Conservation (phyloP, 2,797 vertebrate genomes). For the Spatula clypeata region DNA sequence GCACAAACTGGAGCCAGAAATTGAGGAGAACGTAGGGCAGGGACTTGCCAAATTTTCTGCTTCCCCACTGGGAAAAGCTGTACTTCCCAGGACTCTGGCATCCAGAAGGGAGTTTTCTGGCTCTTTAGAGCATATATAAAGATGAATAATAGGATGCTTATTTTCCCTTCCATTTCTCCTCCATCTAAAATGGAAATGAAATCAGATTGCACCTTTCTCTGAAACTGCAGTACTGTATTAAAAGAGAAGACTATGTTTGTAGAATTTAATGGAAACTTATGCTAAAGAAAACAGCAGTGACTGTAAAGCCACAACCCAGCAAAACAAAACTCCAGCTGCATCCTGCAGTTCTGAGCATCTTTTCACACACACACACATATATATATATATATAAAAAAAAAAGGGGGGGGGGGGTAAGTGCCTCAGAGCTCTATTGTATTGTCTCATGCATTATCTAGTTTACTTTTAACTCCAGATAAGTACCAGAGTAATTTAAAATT, state of each 20-base stretch:
- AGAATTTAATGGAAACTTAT: not conserved
- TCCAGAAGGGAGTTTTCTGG: conserved; percentile 1
- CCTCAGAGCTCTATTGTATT: not conserved
- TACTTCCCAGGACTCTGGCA: not conserved
- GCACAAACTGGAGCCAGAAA: not conserved
- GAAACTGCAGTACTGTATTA: not conserved
- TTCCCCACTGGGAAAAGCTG: conserved; percentile 19
- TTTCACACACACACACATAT: not conserved
- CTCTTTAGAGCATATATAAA: conserved; percentile 16
- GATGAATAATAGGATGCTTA: not conserved
- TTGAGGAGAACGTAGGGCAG: not conserved
- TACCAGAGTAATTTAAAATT: not conserved
- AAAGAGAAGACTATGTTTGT: not conserved
- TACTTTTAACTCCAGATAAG: not conserved
- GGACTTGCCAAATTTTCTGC: conserved; percentile 7
- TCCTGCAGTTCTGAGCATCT: not conserved
- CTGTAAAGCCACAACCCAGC: not conserved
- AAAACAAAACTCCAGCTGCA: not conserved
- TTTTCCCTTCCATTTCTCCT: not conserved
- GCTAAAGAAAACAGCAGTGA: not conserved
- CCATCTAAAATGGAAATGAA: conserved; percentile 19
- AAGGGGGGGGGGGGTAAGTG: not conserved
- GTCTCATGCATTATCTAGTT: not conserved
- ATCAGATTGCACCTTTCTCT: not conserved
- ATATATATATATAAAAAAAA: too few species aligned